These are phyloP conservation scores for Corythoichthys haematopterus DNA, from an alignment of 2,113 vertebrate species.

Conservation along the genomic window DNA sequence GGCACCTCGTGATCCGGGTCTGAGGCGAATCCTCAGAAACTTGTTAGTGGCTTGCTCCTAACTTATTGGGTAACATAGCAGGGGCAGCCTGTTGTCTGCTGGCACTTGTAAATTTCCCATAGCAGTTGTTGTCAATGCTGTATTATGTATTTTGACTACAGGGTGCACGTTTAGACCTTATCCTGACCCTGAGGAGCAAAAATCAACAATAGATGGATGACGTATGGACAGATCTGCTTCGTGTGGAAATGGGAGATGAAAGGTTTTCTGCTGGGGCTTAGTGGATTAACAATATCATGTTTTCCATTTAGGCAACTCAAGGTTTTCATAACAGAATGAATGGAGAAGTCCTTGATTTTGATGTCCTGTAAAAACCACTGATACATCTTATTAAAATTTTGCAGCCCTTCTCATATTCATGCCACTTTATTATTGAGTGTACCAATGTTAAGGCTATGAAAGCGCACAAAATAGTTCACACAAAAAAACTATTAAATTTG, in stretches of 20 bases:
- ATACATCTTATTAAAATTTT: background rate
- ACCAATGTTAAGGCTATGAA: background rate
- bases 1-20: background rate
- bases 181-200: constrained; percentile 6
- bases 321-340: background rate
- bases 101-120: constrained; percentile 3
- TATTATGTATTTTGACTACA: background rate
- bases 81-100: background rate
- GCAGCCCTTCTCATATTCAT: background rate
- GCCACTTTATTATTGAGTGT: background rate
- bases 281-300: background rate
- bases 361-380: background rate
- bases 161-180: background rate
- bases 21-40: background rate
- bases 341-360: background rate
- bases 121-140: background rate
- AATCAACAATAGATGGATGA: background rate
- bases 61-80: background rate
- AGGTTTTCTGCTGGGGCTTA: background rate
- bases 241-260: constrained; percentile 6
- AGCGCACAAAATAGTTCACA: background rate
- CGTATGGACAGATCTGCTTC: constrained; percentile 17
- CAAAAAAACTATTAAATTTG: background rate
- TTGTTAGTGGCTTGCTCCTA: background rate
- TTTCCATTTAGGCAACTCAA: background rate